Percentiles rank a stretch among this genome's conserved stretches.
Evolutionary conservation across 2,113 vertebrate genomes (phyloP).

Genomic region (Percopsis transmontana): DNA sequence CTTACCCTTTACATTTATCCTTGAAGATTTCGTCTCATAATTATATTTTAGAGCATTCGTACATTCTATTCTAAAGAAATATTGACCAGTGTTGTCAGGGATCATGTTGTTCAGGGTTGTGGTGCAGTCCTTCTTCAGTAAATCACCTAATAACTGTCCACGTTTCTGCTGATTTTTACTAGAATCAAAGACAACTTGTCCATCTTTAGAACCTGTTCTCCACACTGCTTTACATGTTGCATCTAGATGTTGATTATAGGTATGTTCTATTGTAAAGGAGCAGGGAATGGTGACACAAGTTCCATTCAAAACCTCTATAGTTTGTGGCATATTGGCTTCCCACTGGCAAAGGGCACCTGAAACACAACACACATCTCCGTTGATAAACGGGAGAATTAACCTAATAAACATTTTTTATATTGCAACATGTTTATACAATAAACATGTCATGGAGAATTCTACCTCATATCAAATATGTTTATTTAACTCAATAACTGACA

Average conservation of each 20-base stretch:
- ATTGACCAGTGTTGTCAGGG: slow-evolving; percentile 17
- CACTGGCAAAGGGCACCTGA: slow-evolving; percentile 31
- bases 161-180: slow-evolving; percentile 30
- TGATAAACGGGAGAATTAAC: background rate
- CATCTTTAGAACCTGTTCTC: background rate
- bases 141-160: slow-evolving; percentile 50
- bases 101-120: slow-evolving; percentile 57
- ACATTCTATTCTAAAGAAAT: slow-evolving; percentile 65
- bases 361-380: slow-evolving; percentile 21
- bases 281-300: slow-evolving; percentile 52
- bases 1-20: slow-evolving; percentile 44
- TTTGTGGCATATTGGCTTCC: rapidly evolving
- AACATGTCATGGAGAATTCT: too few relatives aligned
- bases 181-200: slow-evolving; percentile 1
- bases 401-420: too few relatives aligned
- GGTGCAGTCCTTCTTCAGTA: slow-evolving; percentile 61
- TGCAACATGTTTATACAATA: too few relatives aligned
- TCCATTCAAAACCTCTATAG: slow-evolving; percentile 19
- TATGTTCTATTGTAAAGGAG: background rate
- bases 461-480: too few relatives aligned
- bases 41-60: slow-evolving; percentile 45
- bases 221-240: slow-evolving; percentile 5
- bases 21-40: slow-evolving; percentile 25
- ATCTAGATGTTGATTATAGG: rapidly evolving
- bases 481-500: too few relatives aligned